Evolutionary conservation across 1,140 invertebrate species (phyloP).

Genomic region (Zaprionus capensis): DNA sequence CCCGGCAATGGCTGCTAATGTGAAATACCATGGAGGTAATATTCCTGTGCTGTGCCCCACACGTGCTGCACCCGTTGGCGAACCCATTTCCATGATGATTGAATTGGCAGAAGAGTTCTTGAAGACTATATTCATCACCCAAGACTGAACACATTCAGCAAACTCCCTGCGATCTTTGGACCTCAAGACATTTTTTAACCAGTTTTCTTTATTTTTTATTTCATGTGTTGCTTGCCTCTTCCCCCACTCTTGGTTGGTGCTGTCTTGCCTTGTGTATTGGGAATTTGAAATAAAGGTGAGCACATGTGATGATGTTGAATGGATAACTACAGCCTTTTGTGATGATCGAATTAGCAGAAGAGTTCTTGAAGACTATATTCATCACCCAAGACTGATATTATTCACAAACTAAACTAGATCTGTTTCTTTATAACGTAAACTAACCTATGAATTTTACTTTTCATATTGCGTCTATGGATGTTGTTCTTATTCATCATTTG

Average conservation of each 20-base stretch:
- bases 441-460: constrained; percentile 41
- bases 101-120: constrained; percentile 78
- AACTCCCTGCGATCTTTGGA: background rate
- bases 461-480: constrained; percentile 19
- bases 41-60: constrained; percentile 41
- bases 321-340: constrained; percentile 10
- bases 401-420: background rate
- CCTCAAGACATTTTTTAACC: background rate
- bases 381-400: constrained; percentile 83
- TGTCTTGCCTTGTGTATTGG: background rate
- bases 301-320: constrained; percentile 10
- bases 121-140: constrained; percentile 84
- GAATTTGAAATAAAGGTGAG: constrained; percentile 45
- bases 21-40: constrained; percentile 59
- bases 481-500: background rate
- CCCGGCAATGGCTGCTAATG: constrained; percentile 8
- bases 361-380: constrained; percentile 85
- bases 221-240: constrained; percentile 13
- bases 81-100: constrained; percentile 54
- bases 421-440: background rate
- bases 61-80: constrained; percentile 49
- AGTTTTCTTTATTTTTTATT: constrained; percentile 17
- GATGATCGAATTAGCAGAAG: constrained; percentile 76
- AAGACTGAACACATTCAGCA: constrained; percentile 54
- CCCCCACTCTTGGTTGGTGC: constrained; percentile 3